A percentile compares a stretch with the other conserved stretches of the same genome.
Evolutionary conservation across 2,113 vertebrate species (phyloP).

Genomic region (Melierax canorus): DNA sequence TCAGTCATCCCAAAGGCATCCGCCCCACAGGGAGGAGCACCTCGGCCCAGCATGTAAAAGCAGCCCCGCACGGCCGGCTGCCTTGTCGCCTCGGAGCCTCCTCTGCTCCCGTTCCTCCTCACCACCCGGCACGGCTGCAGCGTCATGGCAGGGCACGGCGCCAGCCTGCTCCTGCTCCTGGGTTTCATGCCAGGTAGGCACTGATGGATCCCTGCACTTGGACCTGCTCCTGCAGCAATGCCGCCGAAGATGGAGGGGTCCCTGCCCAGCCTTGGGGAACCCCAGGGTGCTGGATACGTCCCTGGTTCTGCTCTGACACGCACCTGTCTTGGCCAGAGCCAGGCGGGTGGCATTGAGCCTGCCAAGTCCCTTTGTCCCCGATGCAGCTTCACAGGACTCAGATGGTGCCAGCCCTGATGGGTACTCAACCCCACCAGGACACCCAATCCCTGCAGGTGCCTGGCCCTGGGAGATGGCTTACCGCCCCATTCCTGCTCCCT

Average conservation of each 20-base stretch:
- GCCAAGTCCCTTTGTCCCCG: fast-evolving
- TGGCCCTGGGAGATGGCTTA: neutral
- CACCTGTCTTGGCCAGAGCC: neutral
- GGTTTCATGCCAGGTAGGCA: slow-evolving; percentile 73
- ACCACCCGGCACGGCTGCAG: neutral
- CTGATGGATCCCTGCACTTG: neutral
- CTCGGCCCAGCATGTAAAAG: slow-evolving; percentile 29
- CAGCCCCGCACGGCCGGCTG: neutral
- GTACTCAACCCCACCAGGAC: neutral
- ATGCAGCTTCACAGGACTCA: neutral
- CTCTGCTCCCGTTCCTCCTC: neutral
- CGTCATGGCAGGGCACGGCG: slow-evolving; percentile 60
- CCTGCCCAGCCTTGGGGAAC: neutral
- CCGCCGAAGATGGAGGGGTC: neutral
- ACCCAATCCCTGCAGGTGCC: neutral
- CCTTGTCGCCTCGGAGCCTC: neutral
- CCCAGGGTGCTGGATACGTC: neutral
- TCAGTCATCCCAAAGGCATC: slow-evolving; percentile 58
- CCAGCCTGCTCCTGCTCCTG: slow-evolving; percentile 57
- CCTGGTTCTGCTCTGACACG: neutral
- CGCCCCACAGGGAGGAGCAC: slow-evolving; percentile 40
- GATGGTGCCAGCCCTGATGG: neutral
- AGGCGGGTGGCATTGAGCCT: neutral
- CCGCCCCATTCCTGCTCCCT: neutral
- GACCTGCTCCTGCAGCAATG: neutral